Conservation (phyloP, 2,113 vertebrate species). For the Oreochromis tanganicae region DNA sequence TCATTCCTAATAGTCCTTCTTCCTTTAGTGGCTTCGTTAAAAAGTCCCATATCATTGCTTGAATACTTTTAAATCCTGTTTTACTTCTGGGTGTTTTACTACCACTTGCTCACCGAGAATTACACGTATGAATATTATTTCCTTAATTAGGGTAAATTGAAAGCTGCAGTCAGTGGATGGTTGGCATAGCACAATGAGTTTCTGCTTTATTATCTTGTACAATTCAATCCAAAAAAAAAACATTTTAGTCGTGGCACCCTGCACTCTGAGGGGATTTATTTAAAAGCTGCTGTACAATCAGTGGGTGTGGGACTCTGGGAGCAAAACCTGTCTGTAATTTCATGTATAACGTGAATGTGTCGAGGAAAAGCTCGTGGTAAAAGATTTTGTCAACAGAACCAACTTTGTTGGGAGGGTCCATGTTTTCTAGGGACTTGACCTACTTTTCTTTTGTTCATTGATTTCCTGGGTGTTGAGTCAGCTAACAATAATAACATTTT, state of each 20-base stretch:
- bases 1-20: not conserved
- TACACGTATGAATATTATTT: not conserved
- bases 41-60: not conserved
- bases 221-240: not conserved
- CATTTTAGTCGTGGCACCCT: not conserved
- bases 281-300: not conserved
- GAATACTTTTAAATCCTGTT: not conserved
- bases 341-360: not conserved
- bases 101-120: not conserved
- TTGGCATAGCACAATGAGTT: not conserved
- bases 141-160: not conserved
- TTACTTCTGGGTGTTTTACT: not conserved
- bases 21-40: not conserved
- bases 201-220: not conserved
- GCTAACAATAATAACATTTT: not conserved
- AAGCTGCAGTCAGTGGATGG: not conserved
- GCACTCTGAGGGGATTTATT: not conserved
- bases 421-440: not conserved
- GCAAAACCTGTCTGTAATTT: not conserved
- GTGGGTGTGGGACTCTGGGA: not conserved
- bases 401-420: not conserved
- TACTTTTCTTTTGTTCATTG: not conserved
- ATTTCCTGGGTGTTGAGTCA: not conserved
- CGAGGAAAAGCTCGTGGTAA: not conserved
- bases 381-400: not conserved